Conservation (phyloP, 2,888 invertebrate genomes). For the Athetis lepigone region DNA sequence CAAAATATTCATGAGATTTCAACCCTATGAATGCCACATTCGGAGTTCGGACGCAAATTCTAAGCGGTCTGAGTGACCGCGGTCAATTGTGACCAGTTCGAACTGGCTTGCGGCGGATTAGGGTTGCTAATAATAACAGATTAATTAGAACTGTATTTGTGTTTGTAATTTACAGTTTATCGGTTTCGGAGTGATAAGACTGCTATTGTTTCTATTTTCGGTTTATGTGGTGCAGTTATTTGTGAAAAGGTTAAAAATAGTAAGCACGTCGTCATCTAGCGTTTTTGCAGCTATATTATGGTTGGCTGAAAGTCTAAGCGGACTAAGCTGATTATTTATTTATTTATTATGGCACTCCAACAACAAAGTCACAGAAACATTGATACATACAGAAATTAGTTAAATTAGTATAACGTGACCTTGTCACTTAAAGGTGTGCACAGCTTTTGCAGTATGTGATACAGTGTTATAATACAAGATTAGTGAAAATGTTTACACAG, state of each 20-base stretch:
- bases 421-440: too few species aligned
- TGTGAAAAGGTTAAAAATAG: slow-evolving; percentile 13
- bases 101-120: slow-evolving; percentile 47
- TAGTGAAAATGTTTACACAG: too few species aligned
- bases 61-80: slow-evolving; percentile 41
- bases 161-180: slow-evolving; percentile 21
- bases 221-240: neutral
- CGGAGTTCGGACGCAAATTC: slow-evolving; percentile 50
- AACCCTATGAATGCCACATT: slow-evolving; percentile 47
- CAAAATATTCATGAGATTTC: slow-evolving; percentile 66
- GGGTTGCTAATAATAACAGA: slow-evolving; percentile 43
- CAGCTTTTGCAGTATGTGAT: too few species aligned
- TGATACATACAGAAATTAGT: too few species aligned
- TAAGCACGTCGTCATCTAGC: too few species aligned
- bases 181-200: neutral
- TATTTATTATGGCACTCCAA: too few species aligned
- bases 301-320: too few species aligned
- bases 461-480: too few species aligned
- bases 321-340: too few species aligned
- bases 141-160: slow-evolving; percentile 29
- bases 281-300: too few species aligned
- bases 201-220: slow-evolving; percentile 2
- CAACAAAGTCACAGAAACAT: too few species aligned
- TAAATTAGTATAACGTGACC: too few species aligned
- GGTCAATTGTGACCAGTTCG: slow-evolving; percentile 39